Evolutionary conservation across 2,797 vertebrate species (phyloP).

Genomic region (Alfaro cultratus): DNA sequence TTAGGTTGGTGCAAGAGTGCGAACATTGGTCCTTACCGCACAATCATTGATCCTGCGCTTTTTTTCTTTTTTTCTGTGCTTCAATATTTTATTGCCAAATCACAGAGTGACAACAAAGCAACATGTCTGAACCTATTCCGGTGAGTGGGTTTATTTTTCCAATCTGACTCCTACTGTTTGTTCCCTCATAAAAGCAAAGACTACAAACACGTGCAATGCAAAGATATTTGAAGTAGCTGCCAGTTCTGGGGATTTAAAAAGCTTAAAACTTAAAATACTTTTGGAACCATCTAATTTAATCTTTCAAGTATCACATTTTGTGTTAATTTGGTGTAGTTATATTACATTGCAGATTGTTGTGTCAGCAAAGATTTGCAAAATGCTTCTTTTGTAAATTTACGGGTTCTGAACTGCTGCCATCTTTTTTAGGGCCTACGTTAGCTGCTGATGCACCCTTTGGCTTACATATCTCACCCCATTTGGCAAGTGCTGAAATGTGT

Average conservation of each 20-base stretch:
- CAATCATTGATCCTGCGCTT: constrained; percentile 19
- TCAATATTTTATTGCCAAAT: constrained; percentile 15
- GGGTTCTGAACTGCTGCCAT: constrained; percentile 34
- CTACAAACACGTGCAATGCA: background rate
- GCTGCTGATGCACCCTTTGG: constrained; percentile 60
- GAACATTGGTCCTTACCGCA: constrained; percentile 48
- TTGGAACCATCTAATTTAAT: background rate
- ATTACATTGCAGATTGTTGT: background rate
- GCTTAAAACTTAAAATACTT: background rate
- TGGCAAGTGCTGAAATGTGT: constrained; percentile 48
- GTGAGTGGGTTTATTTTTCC: background rate
- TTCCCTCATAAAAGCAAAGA: background rate
- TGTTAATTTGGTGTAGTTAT: background rate
- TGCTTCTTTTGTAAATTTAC: background rate
- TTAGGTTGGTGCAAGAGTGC: constrained; percentile 36
- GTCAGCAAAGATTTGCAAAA: background rate
- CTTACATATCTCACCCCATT: constrained; percentile 38
- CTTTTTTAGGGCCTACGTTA: constrained; percentile 39
- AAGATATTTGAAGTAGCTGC: background rate
- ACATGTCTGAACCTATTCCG: background rate
- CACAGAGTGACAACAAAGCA: constrained; percentile 1
- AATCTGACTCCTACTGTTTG: background rate
- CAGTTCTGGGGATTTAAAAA: background rate
- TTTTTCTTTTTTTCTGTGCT: constrained; percentile 3
- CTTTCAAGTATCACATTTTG: background rate